These are phyloP conservation scores for Mellivora capensis DNA, from an alignment of 2,113 vertebrate species.

Conservation along the genomic window DNA sequence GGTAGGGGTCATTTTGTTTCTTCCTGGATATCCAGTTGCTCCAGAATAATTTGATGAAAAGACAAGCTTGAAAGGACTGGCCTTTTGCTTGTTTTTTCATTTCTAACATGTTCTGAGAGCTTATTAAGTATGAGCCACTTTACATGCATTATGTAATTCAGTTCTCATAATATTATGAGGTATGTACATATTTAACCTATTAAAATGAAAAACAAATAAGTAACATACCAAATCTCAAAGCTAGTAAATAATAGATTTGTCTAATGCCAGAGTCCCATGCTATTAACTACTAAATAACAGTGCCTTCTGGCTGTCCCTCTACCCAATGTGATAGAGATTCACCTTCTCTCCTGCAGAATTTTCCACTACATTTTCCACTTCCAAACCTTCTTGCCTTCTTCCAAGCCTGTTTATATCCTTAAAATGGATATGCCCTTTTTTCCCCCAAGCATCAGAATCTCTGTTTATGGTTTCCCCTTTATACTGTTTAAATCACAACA, in stretches of 20 bases:
- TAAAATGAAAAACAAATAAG: neutral
- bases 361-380: neutral
- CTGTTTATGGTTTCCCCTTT: neutral
- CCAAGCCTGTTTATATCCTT: neutral
- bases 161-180: neutral
- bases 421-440: neutral
- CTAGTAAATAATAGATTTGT: neutral
- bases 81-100: neutral
- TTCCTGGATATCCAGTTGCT: neutral
- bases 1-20: neutral
- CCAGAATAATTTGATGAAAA: neutral
- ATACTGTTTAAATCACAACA: neutral
- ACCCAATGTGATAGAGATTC: neutral
- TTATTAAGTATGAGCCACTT: neutral
- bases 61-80: neutral
- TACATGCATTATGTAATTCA: neutral
- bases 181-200: neutral
- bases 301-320: neutral
- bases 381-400: neutral
- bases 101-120: neutral
- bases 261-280: neutral
- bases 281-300: neutral
- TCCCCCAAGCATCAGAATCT: neutral
- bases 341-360: neutral
- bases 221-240: neutral